Conservation (phyloP, 1,140 invertebrate species). For the Solen grandis region DNA sequence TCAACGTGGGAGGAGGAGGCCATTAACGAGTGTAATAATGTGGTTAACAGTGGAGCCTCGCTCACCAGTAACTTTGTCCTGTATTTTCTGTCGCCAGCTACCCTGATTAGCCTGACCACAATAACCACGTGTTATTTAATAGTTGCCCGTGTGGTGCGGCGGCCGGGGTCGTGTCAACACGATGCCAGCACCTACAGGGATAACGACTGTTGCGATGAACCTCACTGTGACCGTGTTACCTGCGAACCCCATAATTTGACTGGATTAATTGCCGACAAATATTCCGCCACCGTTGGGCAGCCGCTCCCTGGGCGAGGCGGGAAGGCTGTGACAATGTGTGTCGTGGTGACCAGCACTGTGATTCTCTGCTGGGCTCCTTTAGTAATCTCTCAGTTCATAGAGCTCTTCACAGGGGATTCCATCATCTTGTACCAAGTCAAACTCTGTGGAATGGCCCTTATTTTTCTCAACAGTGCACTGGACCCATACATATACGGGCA, state of each 20-base stretch:
- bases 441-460: conserved; percentile 72
- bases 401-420: conserved; percentile 68
- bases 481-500: conserved; percentile 74
- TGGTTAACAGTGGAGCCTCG: conserved; percentile 63
- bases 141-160: conserved; percentile 61
- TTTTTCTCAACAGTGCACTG: conserved; percentile 73
- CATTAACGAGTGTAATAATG: conserved; percentile 61
- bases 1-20: conserved; percentile 61
- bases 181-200: neutral
- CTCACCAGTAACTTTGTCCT: conserved; percentile 66
- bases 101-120: conserved; percentile 62
- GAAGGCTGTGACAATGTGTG: conserved; percentile 70
- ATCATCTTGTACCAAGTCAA: conserved; percentile 74
- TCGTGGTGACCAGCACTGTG: conserved; percentile 68
- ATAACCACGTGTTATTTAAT: conserved; percentile 63
- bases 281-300: conserved; percentile 59
- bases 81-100: conserved; percentile 68
- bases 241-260: neutral
- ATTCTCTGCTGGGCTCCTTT: conserved; percentile 71
- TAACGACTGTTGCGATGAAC: conserved; percentile 24
- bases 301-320: conserved; percentile 62
- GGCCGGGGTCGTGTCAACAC: conserved; percentile 48
- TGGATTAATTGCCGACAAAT: conserved; percentile 11
- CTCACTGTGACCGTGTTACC: conserved; percentile 21
- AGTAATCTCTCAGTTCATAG: conserved; percentile 71